Conservation (phyloP, 2,888 invertebrate species). For the Trachelus stipa region DNA sequence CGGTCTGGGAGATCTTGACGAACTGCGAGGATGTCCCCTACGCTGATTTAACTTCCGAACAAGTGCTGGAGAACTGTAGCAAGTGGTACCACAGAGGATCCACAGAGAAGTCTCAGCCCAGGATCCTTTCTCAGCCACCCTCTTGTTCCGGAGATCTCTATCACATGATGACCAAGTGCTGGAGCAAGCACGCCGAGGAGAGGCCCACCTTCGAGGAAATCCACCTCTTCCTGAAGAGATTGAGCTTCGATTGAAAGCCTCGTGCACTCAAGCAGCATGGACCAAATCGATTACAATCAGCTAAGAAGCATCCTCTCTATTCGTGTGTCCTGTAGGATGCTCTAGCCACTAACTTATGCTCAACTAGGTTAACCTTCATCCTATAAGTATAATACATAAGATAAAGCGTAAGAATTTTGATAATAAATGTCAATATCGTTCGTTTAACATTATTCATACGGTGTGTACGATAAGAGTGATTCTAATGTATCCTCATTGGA, state of each 20-base stretch:
- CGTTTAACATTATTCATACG: constrained; percentile 4
- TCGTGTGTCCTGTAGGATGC: constrained; percentile 47
- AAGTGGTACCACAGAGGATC: constrained; percentile 73
- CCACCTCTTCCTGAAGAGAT: constrained; percentile 78
- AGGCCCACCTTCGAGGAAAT: constrained; percentile 90
- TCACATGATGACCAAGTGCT: constrained; percentile 92
- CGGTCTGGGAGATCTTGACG: constrained; percentile 89
- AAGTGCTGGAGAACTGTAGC: constrained; percentile 81
- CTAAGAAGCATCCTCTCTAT: constrained; percentile 53
- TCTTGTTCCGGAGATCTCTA: constrained; percentile 86
- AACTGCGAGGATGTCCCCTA: constrained; percentile 84
- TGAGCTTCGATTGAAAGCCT: constrained; percentile 54
- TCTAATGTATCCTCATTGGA: neutral
- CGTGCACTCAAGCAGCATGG: constrained; percentile 45
- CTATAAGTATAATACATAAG: constrained; percentile 44
- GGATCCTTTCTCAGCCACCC: constrained; percentile 75
- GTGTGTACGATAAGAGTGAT: neutral
- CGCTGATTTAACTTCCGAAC: constrained; percentile 84
- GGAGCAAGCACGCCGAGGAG: constrained; percentile 84
- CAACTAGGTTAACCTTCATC: constrained; percentile 63
- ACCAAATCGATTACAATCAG: constrained; percentile 63
- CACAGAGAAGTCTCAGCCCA: constrained; percentile 66
- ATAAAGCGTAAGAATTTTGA: constrained; percentile 31
- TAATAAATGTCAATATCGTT: constrained; percentile 31
- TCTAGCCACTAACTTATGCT: constrained; percentile 64